These are phyloP conservation scores for Lochmaea crataegi DNA, from an alignment of 2,888 invertebrate species.

Conservation along the genomic window DNA sequence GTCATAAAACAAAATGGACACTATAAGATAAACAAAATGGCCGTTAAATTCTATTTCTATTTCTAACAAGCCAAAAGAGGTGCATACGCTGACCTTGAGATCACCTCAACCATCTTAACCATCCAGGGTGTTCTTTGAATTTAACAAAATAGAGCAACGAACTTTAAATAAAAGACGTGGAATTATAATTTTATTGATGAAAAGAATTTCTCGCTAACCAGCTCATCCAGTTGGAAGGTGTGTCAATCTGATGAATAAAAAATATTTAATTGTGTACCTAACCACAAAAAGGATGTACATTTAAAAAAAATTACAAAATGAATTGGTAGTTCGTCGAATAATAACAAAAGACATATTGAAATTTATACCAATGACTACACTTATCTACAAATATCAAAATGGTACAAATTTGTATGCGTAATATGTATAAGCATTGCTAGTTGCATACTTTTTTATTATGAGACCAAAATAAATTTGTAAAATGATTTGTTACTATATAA, in stretches of 20 bases:
- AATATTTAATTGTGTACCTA: background rate
- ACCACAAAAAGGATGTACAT: slow-evolving; percentile 3
- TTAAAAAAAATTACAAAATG: background rate
- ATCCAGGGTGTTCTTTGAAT: background rate
- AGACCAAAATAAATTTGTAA: no score
- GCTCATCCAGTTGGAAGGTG: background rate
- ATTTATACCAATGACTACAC: no score
- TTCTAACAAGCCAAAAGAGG: no score
- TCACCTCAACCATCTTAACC: background rate
- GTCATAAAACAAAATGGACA: no score
- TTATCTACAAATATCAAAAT: no score
- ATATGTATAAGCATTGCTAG: no score
- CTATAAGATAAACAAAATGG: no score
- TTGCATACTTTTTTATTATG: no score
- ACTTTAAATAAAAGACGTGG: background rate
- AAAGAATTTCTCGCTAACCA: slow-evolving; percentile 2
- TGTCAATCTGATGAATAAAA: slow-evolving; percentile 11
- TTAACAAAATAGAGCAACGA: background rate
- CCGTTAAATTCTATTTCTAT: no score
- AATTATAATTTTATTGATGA: background rate
- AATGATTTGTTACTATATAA: no score
- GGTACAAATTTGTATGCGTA: no score
- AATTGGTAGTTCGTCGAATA: background rate
- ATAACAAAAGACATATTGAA: background rate
- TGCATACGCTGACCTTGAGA: background rate